Evolutionary conservation across 2,113 vertebrate genomes (phyloP).

Genomic region (Cephalophus harveyi): DNA sequence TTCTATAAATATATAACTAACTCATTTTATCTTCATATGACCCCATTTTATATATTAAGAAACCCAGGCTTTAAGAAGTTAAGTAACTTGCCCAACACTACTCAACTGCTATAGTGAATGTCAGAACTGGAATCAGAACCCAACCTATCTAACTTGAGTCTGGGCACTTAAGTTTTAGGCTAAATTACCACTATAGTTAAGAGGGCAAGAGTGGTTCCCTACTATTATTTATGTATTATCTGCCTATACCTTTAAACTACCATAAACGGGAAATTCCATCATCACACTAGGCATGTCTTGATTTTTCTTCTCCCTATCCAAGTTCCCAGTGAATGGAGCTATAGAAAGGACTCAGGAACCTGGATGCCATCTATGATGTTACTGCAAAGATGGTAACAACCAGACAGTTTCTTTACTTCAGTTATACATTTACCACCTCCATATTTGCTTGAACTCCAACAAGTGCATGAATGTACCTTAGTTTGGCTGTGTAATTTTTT

Average conservation of each 20-base stretch:
- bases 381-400: not conserved
- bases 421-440: not conserved
- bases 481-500: not conserved
- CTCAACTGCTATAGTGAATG: not conserved
- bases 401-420: not conserved
- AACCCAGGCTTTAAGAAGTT: not conserved
- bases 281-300: not conserved
- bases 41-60: conserved; percentile 1
- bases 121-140: not conserved
- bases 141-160: not conserved
- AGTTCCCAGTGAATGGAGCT: not conserved
- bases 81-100: not conserved
- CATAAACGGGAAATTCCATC: not conserved
- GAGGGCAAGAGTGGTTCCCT: not conserved
- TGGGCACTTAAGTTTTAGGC: not conserved
- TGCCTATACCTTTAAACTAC: not conserved
- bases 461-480: not conserved
- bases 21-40: not conserved
- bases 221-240: not conserved
- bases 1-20: not conserved
- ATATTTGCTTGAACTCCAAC: not conserved
- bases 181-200: not conserved
- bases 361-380: not conserved
- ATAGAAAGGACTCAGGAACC: not conserved
- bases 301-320: not conserved